Conservation (phyloP, 2,113 vertebrate species). For the Peromyscus californicus region DNA sequence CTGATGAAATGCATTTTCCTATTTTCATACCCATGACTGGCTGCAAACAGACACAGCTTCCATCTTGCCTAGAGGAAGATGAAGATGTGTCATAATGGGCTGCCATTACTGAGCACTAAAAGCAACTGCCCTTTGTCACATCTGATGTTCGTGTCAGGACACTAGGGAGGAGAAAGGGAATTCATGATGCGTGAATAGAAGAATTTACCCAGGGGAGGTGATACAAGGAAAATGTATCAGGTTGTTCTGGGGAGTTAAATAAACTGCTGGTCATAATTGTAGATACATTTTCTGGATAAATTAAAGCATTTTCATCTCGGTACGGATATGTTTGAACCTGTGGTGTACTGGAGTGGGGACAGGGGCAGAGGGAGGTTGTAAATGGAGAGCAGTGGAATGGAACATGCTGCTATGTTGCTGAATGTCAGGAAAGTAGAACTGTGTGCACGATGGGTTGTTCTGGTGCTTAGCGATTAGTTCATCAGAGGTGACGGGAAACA, state of each 20-base stretch:
- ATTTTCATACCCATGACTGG: not conserved
- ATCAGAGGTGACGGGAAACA: not conserved
- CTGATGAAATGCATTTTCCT: not conserved
- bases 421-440: constrained; percentile 5
- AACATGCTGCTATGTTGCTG: not conserved
- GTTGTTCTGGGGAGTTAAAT: not conserved
- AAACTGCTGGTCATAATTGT: not conserved
- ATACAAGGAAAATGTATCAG: not conserved
- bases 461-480: not conserved
- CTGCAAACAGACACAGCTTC: not conserved
- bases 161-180: not conserved
- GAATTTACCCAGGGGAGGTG: not conserved
- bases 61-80: not conserved
- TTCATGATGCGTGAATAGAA: not conserved
- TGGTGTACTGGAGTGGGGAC: not conserved
- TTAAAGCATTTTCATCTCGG: not conserved
- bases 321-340: fast-evolving
- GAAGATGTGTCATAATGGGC: not conserved
- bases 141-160: not conserved
- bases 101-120: not conserved
- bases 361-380: not conserved
- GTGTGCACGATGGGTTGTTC: not conserved
- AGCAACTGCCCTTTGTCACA: not conserved
- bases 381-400: not conserved
- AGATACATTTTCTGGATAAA: not conserved